Percentiles rank a stretch among this genome's conserved stretches.
phyloP scores from a whole-genome alignment of 2,888 invertebrate species.

The Drosophila pegasa region DNA sequence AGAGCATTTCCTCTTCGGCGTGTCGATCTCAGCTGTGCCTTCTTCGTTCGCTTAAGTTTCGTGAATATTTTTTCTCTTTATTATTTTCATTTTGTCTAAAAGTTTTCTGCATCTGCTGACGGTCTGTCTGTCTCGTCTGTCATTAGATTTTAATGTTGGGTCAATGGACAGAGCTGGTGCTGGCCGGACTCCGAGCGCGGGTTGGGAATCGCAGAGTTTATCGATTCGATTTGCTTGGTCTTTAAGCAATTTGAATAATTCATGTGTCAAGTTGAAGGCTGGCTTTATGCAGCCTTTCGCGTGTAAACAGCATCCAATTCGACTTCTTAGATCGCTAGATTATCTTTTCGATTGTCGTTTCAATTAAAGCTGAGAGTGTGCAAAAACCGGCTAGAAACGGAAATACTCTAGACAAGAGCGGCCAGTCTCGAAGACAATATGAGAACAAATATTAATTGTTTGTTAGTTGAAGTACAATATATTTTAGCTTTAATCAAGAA shows the following conservation, averaged over 20 bases:
- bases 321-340: slow-evolving; percentile 61
- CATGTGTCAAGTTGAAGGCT: slow-evolving; percentile 76
- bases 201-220: slow-evolving; percentile 35
- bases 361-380: slow-evolving; percentile 52
- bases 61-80: slow-evolving; percentile 12
- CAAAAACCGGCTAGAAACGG: slow-evolving; percentile 62
- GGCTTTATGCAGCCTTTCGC: slow-evolving; percentile 47
- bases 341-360: slow-evolving; percentile 46
- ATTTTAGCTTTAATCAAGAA: slow-evolving; percentile 41
- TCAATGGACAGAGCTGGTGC: slow-evolving; percentile 68
- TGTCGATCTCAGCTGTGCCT: not conserved
- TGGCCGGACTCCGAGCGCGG: slow-evolving; percentile 11
- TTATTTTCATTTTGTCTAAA: slow-evolving; percentile 29
- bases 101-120: slow-evolving; percentile 42
- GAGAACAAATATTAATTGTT: slow-evolving; percentile 14
- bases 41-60: not conserved
- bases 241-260: slow-evolving; percentile 63
- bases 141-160: slow-evolving; percentile 63
- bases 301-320: slow-evolving; percentile 42
- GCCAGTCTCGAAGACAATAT: not conserved
- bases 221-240: slow-evolving; percentile 56
- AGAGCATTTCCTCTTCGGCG: slow-evolving; percentile 3
- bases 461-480: slow-evolving; percentile 10
- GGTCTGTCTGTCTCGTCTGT: slow-evolving; percentile 45
- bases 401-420: slow-evolving; percentile 44